Evolutionary conservation across 2,797 vertebrate genomes (phyloP).

Genomic region (Channallabes apus): DNA sequence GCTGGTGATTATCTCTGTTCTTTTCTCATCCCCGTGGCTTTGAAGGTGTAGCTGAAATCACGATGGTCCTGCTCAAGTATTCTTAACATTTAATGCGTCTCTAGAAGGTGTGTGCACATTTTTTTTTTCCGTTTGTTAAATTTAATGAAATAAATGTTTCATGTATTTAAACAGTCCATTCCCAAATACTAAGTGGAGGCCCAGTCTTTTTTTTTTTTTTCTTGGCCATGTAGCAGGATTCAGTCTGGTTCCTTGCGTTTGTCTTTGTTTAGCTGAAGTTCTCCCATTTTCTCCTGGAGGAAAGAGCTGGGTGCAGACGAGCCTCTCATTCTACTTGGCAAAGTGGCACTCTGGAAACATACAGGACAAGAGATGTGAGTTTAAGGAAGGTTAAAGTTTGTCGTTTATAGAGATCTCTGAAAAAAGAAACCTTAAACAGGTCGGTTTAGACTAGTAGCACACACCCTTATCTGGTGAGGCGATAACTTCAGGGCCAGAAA

Average conservation of each 20-base stretch:
- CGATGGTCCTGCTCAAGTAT: not conserved
- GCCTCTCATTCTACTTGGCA: conserved; percentile 60
- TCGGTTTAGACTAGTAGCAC: not conserved
- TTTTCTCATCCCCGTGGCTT: conserved; percentile 27
- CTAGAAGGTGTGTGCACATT: not conserved
- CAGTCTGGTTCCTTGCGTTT: conserved; percentile 78
- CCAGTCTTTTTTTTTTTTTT: not conserved
- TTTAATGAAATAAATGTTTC: conserved; percentile 28
- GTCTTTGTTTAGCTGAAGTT: conserved; percentile 76
- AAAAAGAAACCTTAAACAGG: not conserved
- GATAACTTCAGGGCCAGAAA: not conserved
- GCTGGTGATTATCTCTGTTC: conserved; percentile 46
- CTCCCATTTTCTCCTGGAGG: conserved; percentile 77
- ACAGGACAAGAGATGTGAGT: conserved; percentile 8
- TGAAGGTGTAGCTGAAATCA: conserved; percentile 22
- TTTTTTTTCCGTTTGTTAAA: not conserved
- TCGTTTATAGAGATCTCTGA: not conserved
- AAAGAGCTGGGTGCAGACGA: conserved; percentile 71
- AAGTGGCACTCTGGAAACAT: conserved; percentile 48
- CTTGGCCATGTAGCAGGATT: conserved; percentile 15
- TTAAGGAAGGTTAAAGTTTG: not conserved
- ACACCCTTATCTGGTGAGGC: not conserved
- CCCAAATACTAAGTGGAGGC: conserved; percentile 8
- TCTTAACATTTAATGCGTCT: conserved; percentile 32
- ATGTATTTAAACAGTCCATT: conserved; percentile 27